Base-by-base conservation (phyloP, 2,888 invertebrate genomes). In the Cotesia congregata region DNA sequence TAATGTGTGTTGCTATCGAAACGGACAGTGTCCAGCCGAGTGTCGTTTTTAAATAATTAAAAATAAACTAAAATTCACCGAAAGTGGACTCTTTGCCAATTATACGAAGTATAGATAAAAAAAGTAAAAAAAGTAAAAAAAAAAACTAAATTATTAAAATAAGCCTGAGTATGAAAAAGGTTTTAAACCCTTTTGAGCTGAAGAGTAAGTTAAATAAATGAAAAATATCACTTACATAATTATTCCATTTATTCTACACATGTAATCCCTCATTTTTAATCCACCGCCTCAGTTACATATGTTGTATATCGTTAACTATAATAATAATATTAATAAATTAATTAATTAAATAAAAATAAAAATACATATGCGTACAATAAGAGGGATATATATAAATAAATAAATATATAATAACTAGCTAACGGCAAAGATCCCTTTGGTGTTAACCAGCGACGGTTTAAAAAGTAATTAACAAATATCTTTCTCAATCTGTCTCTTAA, bases 1-100 rank as follows among this genome's bases (percentile, higher is more conserved):
- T 81, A 84, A 84, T 83, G 83, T 84, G 86, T 85, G 85, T 86
- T 85, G 85, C 85, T 86, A 84, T 84, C 82, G 82, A 83, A 83
- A 84, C 75, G 79, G 79, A 79, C 81, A 80, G 80, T 79, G 78
- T 76, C 50, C 69, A 60, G 59, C 71, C 75, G 67, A 12, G 71
- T 67, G 75, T 75, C 71, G 59, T 71, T 39, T 60, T 39, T 38
- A 71, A 59, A 50, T 75, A 60, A 40, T 65, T 30, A 30, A 30
- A 30, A 30, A 30, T 3, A 30, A 30, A 30, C 30, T 30, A 30
- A 40, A 75, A 38, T 72, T 70, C 77, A 73, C 76, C 77, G 81
- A 74, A 82, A 80, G 79, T 77, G 77, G 74, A 78, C 73, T 59
- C 38, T 76, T 76, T 76, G 76, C 68, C 76, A 60, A 72, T 15